Evolutionary conservation across 1,140 invertebrate genomes (phyloP), one percentile per base, ranked within the genome.

Genomic region (Pseudomyrmex gracilis): DNA sequence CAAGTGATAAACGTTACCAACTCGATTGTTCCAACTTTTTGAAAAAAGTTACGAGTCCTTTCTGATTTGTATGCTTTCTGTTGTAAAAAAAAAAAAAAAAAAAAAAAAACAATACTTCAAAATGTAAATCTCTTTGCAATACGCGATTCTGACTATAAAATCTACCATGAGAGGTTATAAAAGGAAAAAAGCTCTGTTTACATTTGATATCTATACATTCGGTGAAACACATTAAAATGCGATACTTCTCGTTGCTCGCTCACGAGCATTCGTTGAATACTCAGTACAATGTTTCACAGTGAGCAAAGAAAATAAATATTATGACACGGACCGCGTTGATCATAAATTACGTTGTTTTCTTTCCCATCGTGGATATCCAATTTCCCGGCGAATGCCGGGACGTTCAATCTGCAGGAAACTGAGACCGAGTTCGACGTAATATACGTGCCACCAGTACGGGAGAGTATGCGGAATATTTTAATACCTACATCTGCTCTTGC

Each of bases 401-500:
- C 70, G 74, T 87, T 85, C 82, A 82, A 87, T 88, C 60, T 24
- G 43, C 77, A 85, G 47, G 66, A 87, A 87, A 87, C 76, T 76
- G 86, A 66, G 66, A 66, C 47, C 20, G 71, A 34, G 34, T 87
- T 87, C 58, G 66, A 71, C 64, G 73, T 61, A 83, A 87, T 85
- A 71, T 76, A 82, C 76, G 67, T 64, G 24, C 77, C 45, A 63
- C 15, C 51, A 22, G 22, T n/a, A 78, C 77, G 58, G 68, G 7
- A 34, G 34, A 34, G 82, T 74, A 87, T 87, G 63, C 73, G 57
- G 64, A 67, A 88, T 87, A 88, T 88, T 87, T 84, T 88, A 88
- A 88, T 88, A 88, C 66, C 47, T 82, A 64, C 63, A 71, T 82
- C 76, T 43, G 70, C 10, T 61, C 51, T 76, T 85, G 82, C 63